These are phyloP conservation scores for Ypsolopha sequella DNA, from an alignment of 2,888 invertebrate genomes.

Conservation along the genomic window DNA sequence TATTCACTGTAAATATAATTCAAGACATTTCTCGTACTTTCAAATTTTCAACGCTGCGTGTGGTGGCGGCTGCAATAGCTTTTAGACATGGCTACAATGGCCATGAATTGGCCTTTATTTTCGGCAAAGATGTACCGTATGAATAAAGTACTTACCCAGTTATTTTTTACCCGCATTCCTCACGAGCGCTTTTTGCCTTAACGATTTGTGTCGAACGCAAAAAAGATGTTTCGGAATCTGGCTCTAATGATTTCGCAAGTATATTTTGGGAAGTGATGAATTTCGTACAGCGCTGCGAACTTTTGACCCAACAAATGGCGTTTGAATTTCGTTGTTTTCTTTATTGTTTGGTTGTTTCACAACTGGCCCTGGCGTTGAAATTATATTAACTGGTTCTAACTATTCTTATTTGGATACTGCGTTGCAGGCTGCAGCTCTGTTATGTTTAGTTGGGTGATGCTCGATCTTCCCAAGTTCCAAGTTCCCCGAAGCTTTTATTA, in stretches of 20 bases:
- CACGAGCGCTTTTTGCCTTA: constrained; percentile 6
- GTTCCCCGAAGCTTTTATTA: too few species aligned
- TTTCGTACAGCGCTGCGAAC: constrained; percentile 39
- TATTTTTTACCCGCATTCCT: constrained; percentile 61
- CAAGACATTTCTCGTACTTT: neutral
- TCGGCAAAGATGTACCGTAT: constrained; percentile 4
- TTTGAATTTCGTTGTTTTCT: constrained; percentile 5
- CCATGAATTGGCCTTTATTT: neutral
- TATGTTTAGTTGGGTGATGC: too few species aligned
- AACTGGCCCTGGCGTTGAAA: neutral
- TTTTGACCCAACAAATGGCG: constrained; percentile 15
- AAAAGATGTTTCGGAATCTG: constrained; percentile 47
- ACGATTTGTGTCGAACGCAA: constrained; percentile 40
- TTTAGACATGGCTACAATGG: neutral
- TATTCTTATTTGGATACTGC: too few species aligned
- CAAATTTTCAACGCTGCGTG: too few species aligned
- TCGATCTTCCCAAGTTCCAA: too few species aligned
- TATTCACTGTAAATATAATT: constrained; percentile 49
- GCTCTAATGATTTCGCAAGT: constrained; percentile 48
- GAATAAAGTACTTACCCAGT: constrained; percentile 11
- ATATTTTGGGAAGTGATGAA: constrained; percentile 54
- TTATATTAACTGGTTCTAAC: too few species aligned
- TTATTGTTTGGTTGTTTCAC: neutral
- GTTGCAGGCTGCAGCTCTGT: too few species aligned
- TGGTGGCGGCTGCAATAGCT: neutral